Evolutionary conservation across 1,140 invertebrate species (phyloP).

Genomic region (Drosophila repletoides): DNA sequence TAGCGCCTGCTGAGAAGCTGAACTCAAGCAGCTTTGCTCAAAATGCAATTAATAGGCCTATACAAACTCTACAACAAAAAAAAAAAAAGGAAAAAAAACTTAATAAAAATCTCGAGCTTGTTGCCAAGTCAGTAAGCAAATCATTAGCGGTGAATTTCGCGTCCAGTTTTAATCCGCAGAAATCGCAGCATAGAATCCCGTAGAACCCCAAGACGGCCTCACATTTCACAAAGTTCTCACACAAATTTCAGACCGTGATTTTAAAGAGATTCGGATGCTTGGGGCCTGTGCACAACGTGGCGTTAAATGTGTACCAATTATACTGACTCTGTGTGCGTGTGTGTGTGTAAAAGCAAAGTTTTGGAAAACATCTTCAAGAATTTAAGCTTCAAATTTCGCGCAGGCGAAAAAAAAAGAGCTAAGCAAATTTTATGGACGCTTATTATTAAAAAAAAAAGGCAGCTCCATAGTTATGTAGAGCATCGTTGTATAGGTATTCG

Average conservation of each 20-base stretch:
- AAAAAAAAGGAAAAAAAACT: not conserved
- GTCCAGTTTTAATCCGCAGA: conserved; percentile 68
- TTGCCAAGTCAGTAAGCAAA: conserved; percentile 65
- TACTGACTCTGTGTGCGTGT: conserved; percentile 7
- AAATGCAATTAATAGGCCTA: conserved; percentile 53
- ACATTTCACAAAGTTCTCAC: conserved; percentile 63
- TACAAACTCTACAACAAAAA: conserved; percentile 5
- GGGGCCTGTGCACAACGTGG: conserved; percentile 28
- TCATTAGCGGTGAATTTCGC: conserved; percentile 67
- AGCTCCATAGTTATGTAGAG: conserved; percentile 62
- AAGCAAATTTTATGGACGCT: conserved; percentile 65
- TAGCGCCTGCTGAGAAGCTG: conserved; percentile 29
- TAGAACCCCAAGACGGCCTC: conserved; percentile 11
- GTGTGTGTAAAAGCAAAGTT: conserved; percentile 37
- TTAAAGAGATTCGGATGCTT: conserved; percentile 22
- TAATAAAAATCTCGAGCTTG: too few relatives aligned
- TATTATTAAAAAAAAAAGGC: conserved; percentile 45
- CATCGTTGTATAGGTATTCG: conserved; percentile 61
- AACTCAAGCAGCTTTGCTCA: conserved; percentile 7
- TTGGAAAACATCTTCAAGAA: conserved; percentile 51
- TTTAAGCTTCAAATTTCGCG: conserved; percentile 71
- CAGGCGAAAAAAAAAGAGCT: conserved; percentile 53
- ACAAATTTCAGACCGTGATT: conserved; percentile 65
- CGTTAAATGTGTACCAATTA: conserved; percentile 59
- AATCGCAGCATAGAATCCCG: conserved; percentile 36